A percentile compares a stretch with the other conserved stretches of the same genome.
Evolutionary conservation across 2,888 invertebrate genomes (phyloP).

Genomic region (Terebella lapidaria): DNA sequence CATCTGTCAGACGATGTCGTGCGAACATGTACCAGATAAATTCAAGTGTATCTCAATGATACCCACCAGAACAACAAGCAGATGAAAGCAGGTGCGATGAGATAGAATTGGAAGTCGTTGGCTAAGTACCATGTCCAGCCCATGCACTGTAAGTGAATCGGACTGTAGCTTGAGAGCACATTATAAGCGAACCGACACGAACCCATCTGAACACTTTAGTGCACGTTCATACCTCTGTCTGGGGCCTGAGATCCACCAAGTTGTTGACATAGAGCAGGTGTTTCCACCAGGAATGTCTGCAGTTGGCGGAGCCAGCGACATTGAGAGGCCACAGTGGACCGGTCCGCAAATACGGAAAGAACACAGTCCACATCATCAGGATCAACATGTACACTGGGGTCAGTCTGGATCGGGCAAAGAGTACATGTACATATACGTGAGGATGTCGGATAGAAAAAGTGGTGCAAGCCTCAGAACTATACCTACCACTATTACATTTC

Average conservation of each 20-base stretch:
- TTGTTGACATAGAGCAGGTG: constrained; percentile 39
- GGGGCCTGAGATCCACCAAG: no score
- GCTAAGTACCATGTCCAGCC: constrained; percentile 37
- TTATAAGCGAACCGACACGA: not conserved
- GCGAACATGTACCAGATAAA: no score
- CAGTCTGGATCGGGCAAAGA: constrained; percentile 21
- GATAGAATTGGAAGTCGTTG: constrained; percentile 44
- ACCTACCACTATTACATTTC: no score
- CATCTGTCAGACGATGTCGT: no score
- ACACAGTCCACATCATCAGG: constrained; percentile 31
- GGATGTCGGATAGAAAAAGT: no score
- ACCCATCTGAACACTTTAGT: no score
- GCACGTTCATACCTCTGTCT: no score
- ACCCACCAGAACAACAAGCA: constrained; percentile 10
- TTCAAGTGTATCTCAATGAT: no score
- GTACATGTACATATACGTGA: not conserved
- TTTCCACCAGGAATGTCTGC: constrained; percentile 34
- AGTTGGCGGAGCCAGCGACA: constrained; percentile 12
- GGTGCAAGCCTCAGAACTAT: no score
- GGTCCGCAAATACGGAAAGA: constrained; percentile 28
- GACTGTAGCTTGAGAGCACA: not conserved
- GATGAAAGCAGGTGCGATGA: constrained; percentile 13
- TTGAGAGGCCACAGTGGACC: constrained; percentile 32
- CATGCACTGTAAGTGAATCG: constrained; percentile 35
- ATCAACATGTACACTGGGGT: constrained; percentile 36